Evolutionary conservation across 2,888 invertebrate genomes (phyloP).

Genomic region (Heliothis peltigera): DNA sequence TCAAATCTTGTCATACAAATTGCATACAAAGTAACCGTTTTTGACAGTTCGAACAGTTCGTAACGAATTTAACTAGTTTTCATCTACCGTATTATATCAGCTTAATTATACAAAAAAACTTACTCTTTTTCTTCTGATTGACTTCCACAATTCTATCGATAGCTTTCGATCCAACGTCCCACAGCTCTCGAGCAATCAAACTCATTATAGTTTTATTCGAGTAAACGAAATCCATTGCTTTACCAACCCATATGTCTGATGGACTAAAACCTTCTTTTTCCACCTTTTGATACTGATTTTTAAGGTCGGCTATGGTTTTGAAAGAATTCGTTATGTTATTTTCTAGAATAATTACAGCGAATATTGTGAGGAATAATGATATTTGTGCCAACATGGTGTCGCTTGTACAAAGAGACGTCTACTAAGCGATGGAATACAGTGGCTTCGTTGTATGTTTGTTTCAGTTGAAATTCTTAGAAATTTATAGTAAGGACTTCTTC

Average conservation of each 20-base stretch:
- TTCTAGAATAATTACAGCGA: slow-evolving; percentile 60
- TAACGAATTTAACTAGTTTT: too few relatives aligned
- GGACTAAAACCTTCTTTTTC: slow-evolving; percentile 69
- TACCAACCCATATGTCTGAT: slow-evolving; percentile 76
- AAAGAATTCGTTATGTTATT: slow-evolving; percentile 65
- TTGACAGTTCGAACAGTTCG: too few relatives aligned
- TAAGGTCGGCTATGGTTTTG: slow-evolving; percentile 73
- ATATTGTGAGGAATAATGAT: slow-evolving; percentile 50
- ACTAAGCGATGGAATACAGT: slow-evolving; percentile 2
- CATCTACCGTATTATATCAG: too few relatives aligned
- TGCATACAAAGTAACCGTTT: too few relatives aligned
- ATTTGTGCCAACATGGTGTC: slow-evolving; percentile 66
- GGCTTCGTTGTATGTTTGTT: slow-evolving; percentile 8
- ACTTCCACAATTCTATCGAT: slow-evolving; percentile 68
- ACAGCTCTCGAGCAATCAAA: slow-evolving; percentile 79
- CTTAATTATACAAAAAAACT: slow-evolving; percentile 18
- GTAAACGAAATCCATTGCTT: slow-evolving; percentile 82
- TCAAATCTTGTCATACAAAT: too few relatives aligned
- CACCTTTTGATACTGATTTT: slow-evolving; percentile 64
- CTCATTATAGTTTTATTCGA: slow-evolving; percentile 83
- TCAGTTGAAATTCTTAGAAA: slow-evolving; percentile 31
- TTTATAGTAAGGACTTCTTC: slow-evolving; percentile 24
- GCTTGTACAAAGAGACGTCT: slow-evolving; percentile 7
- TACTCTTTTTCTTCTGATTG: slow-evolving; percentile 22
- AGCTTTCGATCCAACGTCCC: slow-evolving; percentile 80